A percentile compares a stretch with the other conserved stretches of the same genome.
Conservation (phyloP, 2,113 vertebrate genomes). For the Trogon surrucura region DNA sequence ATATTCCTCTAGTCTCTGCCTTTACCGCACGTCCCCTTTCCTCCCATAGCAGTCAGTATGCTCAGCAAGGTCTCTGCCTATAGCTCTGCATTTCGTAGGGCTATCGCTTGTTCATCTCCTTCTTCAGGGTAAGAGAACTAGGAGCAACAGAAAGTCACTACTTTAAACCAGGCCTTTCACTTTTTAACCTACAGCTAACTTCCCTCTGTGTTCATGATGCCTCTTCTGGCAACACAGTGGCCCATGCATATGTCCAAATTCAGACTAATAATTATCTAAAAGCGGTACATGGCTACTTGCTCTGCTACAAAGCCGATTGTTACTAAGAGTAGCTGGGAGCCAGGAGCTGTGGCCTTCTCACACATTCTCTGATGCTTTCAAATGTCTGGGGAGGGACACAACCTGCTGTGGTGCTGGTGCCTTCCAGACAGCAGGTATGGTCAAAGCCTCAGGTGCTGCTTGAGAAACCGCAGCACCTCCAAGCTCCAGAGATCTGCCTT, state of each 20-base stretch:
- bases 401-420: neutral
- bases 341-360: neutral
- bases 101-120: neutral
- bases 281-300: neutral
- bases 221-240: neutral
- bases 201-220: neutral
- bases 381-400: neutral
- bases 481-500: neutral
- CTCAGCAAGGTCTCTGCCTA: neutral
- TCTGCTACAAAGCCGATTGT: neutral
- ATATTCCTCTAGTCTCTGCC: neutral
- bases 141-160: neutral
- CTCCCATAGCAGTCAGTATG: neutral
- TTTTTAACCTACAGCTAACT: neutral
- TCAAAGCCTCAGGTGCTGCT: neutral
- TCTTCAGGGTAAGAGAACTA: neutral
- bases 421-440: neutral
- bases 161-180: neutral
- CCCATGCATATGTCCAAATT: neutral
- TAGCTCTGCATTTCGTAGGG: neutral
- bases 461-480: neutral
- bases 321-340: neutral
- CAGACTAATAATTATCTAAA: neutral
- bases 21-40: neutral
- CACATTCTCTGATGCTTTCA: rapidly evolving